Evolutionary conservation across 2,113 vertebrate genomes (phyloP).

Genomic region (Cricetomys ansorgei): DNA sequence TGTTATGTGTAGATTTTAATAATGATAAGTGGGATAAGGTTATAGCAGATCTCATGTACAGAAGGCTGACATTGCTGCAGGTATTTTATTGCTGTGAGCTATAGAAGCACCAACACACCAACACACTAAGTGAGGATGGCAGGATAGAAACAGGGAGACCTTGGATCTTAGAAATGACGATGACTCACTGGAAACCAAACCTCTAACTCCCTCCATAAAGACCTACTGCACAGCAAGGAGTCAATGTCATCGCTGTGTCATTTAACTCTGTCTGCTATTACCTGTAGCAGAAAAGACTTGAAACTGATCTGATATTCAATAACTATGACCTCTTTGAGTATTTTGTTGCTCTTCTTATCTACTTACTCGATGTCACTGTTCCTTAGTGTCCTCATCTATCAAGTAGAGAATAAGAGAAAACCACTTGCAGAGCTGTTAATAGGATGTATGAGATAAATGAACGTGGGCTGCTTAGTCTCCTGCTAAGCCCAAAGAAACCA

Average conservation of each 20-base stretch:
- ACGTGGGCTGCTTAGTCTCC: not conserved
- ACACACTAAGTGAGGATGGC: not conserved
- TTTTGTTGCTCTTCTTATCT: not conserved
- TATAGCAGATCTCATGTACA: not conserved
- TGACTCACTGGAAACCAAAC: not conserved
- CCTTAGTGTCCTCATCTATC: not conserved
- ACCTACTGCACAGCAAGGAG: not conserved
- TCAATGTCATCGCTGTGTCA: not conserved
- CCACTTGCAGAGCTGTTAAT: not conserved
- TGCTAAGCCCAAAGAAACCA: not conserved
- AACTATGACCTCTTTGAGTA: not conserved
- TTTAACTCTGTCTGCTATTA: constrained; percentile 2
- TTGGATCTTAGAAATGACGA: not conserved
- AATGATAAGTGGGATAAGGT: not conserved
- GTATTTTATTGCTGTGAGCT: not conserved
- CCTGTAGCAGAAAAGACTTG: not conserved
- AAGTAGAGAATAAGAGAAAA: not conserved
- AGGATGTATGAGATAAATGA: not conserved
- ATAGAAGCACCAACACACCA: too few species aligned
- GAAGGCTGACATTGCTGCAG: not conserved
- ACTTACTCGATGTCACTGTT: not conserved
- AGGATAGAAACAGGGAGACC: not conserved
- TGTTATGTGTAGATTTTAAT: not conserved
- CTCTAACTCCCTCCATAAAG: not conserved
- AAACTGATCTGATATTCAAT: not conserved